phyloP scores from a whole-genome alignment of 2,888 invertebrate species.

The Muschampia plurimacula region DNA sequence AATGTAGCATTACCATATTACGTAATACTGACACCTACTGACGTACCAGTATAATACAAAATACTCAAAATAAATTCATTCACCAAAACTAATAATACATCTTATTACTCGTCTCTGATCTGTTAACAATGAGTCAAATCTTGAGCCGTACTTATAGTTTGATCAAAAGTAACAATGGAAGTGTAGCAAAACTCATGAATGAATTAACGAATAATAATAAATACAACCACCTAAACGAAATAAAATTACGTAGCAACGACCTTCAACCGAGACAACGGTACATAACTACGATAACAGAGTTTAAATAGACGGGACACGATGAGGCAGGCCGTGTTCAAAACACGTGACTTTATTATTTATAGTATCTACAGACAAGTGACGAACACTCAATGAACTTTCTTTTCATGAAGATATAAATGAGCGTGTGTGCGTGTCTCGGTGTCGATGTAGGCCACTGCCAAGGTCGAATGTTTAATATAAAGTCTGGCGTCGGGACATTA shows the following conservation, averaged over 20 bases:
- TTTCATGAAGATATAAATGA: conserved; percentile 77
- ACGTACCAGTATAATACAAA: not conserved
- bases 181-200: conserved; percentile 35
- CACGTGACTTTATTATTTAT: conserved; percentile 79
- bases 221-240: conserved; percentile 34
- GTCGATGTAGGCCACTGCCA: conserved; percentile 85
- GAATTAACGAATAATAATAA: conserved; percentile 39
- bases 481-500: conserved; percentile 85
- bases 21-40: too few relatives aligned
- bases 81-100: not conserved
- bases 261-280: conserved; percentile 56
- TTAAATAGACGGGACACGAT: conserved; percentile 60
- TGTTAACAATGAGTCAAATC: not conserved
- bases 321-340: conserved; percentile 56
- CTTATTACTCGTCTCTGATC: not conserved
- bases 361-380: conserved; percentile 68
- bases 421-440: conserved; percentile 82
- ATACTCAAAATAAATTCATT: not conserved
- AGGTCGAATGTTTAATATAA: conserved; percentile 86
- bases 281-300: conserved; percentile 56
- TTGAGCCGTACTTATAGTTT: not conserved
- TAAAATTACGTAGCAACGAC: conserved; percentile 52
- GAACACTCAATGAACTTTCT: conserved; percentile 82
- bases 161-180: conserved; percentile 23
- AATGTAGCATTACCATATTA: too few relatives aligned